Evolutionary conservation across 2,888 invertebrate species (phyloP).

Genomic region (Drosophila mayaguana): DNA sequence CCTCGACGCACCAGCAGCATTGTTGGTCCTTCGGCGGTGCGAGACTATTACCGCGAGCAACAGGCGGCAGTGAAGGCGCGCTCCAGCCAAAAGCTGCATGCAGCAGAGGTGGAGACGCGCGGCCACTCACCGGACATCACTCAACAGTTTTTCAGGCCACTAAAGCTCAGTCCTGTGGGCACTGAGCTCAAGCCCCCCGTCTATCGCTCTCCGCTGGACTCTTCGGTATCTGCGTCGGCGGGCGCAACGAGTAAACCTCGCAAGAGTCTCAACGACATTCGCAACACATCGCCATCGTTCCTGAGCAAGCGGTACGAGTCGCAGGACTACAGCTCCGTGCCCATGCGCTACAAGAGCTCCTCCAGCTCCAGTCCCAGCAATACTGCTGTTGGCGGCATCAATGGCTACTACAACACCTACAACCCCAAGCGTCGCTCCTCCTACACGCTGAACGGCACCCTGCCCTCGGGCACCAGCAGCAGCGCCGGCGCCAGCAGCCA

Average conservation of each 20-base stretch:
- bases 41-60: constrained; percentile 86
- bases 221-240: constrained; percentile 47
- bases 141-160: constrained; percentile 83
- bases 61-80: constrained; percentile 74
- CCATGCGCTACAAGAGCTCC: constrained; percentile 76
- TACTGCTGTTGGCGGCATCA: constrained; percentile 52
- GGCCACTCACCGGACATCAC: constrained; percentile 83
- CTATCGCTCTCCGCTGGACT: constrained; percentile 77
- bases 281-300: constrained; percentile 82
- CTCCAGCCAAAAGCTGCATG: constrained; percentile 69
- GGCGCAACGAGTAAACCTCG: constrained; percentile 73
- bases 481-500: constrained; percentile 59
- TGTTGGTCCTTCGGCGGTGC: constrained; percentile 87
- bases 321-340: constrained; percentile 73
- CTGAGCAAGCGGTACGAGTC: constrained; percentile 77
- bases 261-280: constrained; percentile 82
- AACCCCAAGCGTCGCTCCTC: constrained; percentile 84
- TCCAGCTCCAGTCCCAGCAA: constrained; percentile 76
- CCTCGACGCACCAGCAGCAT: constrained; percentile 89
- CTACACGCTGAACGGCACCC: constrained; percentile 78
- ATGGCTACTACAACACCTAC: constrained; percentile 83
- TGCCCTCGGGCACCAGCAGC: constrained; percentile 58
- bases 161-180: constrained; percentile 83
- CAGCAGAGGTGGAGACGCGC: constrained; percentile 60
- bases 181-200: constrained; percentile 83